phyloP scores from a whole-genome alignment of 2,888 invertebrate genomes.

The Fissipunctia ypsillon region DNA sequence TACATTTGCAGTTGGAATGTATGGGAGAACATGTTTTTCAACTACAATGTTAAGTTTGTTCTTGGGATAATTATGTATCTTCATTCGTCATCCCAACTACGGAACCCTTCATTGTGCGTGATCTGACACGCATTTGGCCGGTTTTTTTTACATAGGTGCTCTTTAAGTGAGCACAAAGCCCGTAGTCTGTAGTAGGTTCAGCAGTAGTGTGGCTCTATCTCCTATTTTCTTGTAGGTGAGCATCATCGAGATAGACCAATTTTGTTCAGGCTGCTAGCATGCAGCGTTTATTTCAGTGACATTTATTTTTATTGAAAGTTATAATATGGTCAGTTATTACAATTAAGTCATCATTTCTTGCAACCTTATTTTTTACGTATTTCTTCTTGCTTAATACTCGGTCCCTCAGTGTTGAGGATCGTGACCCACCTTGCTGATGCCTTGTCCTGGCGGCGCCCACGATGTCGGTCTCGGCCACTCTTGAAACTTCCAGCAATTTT shows the following conservation, averaged over 20 bases:
- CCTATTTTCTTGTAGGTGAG: neutral
- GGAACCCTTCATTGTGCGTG: too few species aligned
- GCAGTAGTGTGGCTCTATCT: neutral
- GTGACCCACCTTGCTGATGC: too few species aligned
- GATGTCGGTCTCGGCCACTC: too few species aligned
- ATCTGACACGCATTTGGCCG: too few species aligned
- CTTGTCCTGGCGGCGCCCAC: too few species aligned
- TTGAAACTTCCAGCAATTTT: too few species aligned
- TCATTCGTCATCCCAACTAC: too few species aligned
- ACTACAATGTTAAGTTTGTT: too few species aligned
- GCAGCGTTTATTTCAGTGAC: neutral
- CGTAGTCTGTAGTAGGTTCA: neutral
- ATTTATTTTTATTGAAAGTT: neutral
- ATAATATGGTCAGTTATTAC: neutral
- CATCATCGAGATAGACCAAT: neutral
- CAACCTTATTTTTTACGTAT: neutral
- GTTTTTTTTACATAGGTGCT: neutral
- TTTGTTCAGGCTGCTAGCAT: neutral
- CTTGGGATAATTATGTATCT: too few species aligned
- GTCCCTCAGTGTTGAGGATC: neutral
- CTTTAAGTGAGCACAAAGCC: neutral
- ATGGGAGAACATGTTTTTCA: too few species aligned
- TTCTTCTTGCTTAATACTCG: neutral
- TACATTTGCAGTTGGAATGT: too few species aligned
- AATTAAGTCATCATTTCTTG: too few species aligned